Percentiles rank a stretch among this genome's conserved stretches.
Conservation (phyloP, 2,888 invertebrate species). For the Agrilus cyanescens region DNA sequence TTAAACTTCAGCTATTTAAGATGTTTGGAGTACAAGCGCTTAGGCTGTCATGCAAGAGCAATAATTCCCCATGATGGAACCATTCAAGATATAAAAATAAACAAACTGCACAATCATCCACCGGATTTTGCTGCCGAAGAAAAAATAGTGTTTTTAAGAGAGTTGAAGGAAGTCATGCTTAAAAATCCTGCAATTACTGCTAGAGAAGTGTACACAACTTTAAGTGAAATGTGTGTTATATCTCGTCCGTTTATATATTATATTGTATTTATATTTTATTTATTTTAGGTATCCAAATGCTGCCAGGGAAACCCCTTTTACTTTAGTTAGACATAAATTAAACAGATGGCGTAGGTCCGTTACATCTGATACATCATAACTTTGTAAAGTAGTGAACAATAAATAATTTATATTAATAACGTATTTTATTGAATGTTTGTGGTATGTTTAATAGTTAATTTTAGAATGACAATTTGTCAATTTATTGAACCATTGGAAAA, state of each 20-base stretch:
- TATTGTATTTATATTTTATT: constrained; percentile 1
- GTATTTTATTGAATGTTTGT: not conserved
- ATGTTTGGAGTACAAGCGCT: constrained; percentile 31
- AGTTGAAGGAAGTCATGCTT: constrained; percentile 28
- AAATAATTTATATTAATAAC: not conserved
- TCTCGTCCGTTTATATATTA: not conserved
- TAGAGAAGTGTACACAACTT: constrained; percentile 25
- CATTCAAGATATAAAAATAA: constrained; percentile 30
- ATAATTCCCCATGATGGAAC: constrained; percentile 30
- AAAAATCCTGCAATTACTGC: constrained; percentile 24
- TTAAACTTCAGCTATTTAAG: constrained; percentile 26
- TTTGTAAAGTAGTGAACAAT: not conserved
- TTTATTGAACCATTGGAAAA: too few species aligned
- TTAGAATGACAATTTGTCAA: too few species aligned
- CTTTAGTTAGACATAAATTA: constrained; percentile 28
- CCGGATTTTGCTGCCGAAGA: constrained; percentile 32
- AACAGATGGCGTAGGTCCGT: constrained; percentile 20
- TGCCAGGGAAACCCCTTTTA: constrained; percentile 28
- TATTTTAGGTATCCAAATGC: constrained; percentile 31
- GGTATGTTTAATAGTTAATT: not conserved
- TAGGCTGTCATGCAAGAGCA: constrained; percentile 32
- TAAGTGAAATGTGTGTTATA: constrained; percentile 27
- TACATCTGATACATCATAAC: not conserved
- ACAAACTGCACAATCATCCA: constrained; percentile 31
- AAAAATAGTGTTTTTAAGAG: constrained; percentile 31